A percentile compares a stretch with the other conserved stretches of the same genome.
Evolutionary conservation across 2,888 invertebrate species (phyloP).

Genomic region (Pachliopta kotzebuea): DNA sequence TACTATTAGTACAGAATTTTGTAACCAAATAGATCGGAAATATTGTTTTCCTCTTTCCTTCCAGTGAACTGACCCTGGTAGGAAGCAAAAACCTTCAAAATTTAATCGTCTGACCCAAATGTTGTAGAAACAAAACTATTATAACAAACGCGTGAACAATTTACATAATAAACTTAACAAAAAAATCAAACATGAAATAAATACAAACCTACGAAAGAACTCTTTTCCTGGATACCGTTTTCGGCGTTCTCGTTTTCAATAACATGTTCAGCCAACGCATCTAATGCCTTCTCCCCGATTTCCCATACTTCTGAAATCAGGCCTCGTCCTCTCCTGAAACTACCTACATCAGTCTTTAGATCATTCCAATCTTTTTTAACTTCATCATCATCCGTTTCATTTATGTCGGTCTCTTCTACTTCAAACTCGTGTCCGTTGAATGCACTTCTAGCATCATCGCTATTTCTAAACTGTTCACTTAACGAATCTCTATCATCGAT

Average conservation of each 20-base stretch:
- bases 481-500: slow-evolving; percentile 30
- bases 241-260: slow-evolving; percentile 57
- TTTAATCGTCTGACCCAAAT: too few species aligned
- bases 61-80: too few species aligned
- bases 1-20: too few species aligned
- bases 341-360: slow-evolving; percentile 4
- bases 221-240: slow-evolving; percentile 60
- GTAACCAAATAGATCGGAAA: too few species aligned
- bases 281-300: slow-evolving; percentile 58
- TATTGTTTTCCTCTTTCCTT: too few species aligned
- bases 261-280: slow-evolving; percentile 61
- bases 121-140: too few species aligned
- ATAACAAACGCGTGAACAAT: too few species aligned
- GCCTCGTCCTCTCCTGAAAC: slow-evolving; percentile 44
- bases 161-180: background rate
- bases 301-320: slow-evolving; percentile 54
- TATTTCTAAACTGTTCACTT: slow-evolving; percentile 13
- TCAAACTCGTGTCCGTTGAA: slow-evolving; percentile 11
- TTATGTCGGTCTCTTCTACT: slow-evolving; percentile 10
- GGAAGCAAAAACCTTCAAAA: too few species aligned
- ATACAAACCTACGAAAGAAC: slow-evolving; percentile 64
- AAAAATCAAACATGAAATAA: background rate
- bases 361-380: slow-evolving; percentile 7
- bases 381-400: slow-evolving; percentile 7
- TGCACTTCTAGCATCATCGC: slow-evolving; percentile 28